Evolutionary conservation across 2,888 invertebrate genomes (phyloP).

Genomic region (Melinaea menophilus): DNA sequence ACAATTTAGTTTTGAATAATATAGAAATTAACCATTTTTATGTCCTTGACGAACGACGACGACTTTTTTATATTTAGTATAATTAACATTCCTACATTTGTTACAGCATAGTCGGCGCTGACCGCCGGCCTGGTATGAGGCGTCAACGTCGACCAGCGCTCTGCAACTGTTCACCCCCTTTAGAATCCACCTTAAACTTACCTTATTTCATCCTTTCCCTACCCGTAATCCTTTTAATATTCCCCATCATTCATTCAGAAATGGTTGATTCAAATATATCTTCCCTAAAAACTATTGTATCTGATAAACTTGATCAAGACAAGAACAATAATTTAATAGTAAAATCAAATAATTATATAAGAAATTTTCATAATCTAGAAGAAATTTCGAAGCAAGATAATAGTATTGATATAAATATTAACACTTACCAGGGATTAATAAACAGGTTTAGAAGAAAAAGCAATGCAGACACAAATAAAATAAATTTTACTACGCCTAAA

Average conservation of each 20-base stretch:
- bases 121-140: slow-evolving; percentile 63
- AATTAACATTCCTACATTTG: slow-evolving; percentile 22
- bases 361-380: slow-evolving; percentile 4
- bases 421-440: slow-evolving; percentile 52
- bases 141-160: slow-evolving; percentile 49
- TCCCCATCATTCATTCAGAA: slow-evolving; percentile 51
- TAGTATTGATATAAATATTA: slow-evolving; percentile 23
- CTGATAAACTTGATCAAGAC: not conserved
- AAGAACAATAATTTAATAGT: not conserved
- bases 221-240: slow-evolving; percentile 41
- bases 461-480: slow-evolving; percentile 27
- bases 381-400: slow-evolving; percentile 1
- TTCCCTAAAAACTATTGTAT: not conserved
- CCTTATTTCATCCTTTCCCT: slow-evolving; percentile 47
- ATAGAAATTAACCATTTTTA: too few species aligned
- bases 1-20: too few species aligned
- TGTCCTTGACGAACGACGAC: too few species aligned
- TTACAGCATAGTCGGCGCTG: slow-evolving; percentile 37
- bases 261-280: slow-evolving; percentile 40
- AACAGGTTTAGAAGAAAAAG: slow-evolving; percentile 62
- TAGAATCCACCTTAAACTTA: slow-evolving; percentile 53
- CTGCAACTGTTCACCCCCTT: slow-evolving; percentile 59
- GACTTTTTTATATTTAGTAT: too few species aligned
- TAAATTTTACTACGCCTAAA: slow-evolving; percentile 30
- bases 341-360: not conserved